These are phyloP conservation scores for Epicampocera succincta DNA, from an alignment of 2,888 invertebrate genomes.

Conservation along the genomic window DNA sequence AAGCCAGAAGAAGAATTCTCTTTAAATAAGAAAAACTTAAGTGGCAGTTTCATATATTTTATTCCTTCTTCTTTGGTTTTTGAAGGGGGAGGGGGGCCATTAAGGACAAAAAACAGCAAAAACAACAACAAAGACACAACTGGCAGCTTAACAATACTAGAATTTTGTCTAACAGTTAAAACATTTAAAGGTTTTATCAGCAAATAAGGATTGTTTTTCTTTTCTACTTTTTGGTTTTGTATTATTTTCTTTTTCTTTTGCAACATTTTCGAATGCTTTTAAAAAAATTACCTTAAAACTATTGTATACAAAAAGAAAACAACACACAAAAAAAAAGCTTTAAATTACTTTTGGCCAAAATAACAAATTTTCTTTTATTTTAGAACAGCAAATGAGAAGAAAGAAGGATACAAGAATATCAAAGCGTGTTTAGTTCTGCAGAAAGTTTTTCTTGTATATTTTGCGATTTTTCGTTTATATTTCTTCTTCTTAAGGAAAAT, in stretches of 20 bases:
- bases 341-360: slow-evolving; percentile 46
- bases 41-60: slow-evolving; percentile 30
- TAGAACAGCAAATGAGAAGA: neutral
- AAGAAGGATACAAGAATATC: slow-evolving; percentile 30
- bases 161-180: slow-evolving; percentile 27
- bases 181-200: slow-evolving; percentile 35
- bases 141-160: slow-evolving; percentile 9
- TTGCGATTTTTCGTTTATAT: slow-evolving; percentile 19
- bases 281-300: slow-evolving; percentile 41
- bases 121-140: slow-evolving; percentile 38
- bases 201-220: slow-evolving; percentile 25
- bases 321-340: neutral
- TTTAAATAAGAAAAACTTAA: slow-evolving; percentile 10
- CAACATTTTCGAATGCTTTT: slow-evolving; percentile 27
- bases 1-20: neutral
- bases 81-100: slow-evolving; percentile 5
- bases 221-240: neutral
- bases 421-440: slow-evolving; percentile 66
- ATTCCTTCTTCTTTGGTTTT: too few relatives aligned
- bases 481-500: slow-evolving; percentile 16
- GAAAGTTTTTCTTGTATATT: slow-evolving; percentile 41
- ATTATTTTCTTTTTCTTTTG: slow-evolving; percentile 5
- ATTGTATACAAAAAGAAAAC: neutral
- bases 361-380: slow-evolving; percentile 29
- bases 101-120: slow-evolving; percentile 10